Percentiles rank a stretch among this genome's conserved stretches.
phyloP scores from a whole-genome alignment of 2,113 vertebrate species.

The Ptilonorhynchus violaceus region DNA sequence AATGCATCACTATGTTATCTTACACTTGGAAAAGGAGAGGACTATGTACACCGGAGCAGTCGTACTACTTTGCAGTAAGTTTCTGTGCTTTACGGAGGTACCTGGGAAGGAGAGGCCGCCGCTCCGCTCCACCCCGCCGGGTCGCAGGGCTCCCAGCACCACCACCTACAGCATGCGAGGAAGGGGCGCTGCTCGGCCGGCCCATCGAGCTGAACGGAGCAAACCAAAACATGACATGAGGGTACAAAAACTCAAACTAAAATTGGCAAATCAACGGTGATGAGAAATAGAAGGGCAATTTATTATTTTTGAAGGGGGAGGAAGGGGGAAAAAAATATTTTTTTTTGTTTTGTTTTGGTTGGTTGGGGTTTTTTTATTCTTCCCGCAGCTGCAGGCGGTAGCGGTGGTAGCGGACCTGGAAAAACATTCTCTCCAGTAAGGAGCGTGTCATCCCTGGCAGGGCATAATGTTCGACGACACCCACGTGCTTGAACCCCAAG shows the following conservation, averaged over 20 bases:
- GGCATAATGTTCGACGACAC: constrained; percentile 85
- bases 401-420: constrained; percentile 97
- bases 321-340: neutral
- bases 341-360: neutral
- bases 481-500: constrained; percentile 92
- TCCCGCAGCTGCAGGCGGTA: constrained; percentile 97
- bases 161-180: constrained; percentile 49
- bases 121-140: neutral
- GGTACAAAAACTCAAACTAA: constrained; percentile 29
- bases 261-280: constrained; percentile 42
- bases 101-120: constrained; percentile 41
- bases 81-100: constrained; percentile 72
- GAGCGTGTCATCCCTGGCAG: constrained; percentile 94
- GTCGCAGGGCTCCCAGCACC: constrained; percentile 24
- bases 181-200: constrained; percentile 8
- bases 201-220: constrained; percentile 16
- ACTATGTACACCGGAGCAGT: constrained; percentile 57
- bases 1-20: constrained; percentile 46
- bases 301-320: neutral
- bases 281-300: constrained; percentile 24
- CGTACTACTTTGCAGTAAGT: constrained; percentile 19
- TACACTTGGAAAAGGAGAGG: constrained; percentile 13
- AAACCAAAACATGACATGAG: constrained; percentile 14
- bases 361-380: constrained; percentile 78
- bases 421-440: constrained; percentile 92